Percentiles rank a stretch among this genome's conserved stretches.
Evolutionary conservation across 30 jellyfish, hydroid and myxozoan genomes (phyloP).

Genomic region (Cassiopea andromeda): DNA sequence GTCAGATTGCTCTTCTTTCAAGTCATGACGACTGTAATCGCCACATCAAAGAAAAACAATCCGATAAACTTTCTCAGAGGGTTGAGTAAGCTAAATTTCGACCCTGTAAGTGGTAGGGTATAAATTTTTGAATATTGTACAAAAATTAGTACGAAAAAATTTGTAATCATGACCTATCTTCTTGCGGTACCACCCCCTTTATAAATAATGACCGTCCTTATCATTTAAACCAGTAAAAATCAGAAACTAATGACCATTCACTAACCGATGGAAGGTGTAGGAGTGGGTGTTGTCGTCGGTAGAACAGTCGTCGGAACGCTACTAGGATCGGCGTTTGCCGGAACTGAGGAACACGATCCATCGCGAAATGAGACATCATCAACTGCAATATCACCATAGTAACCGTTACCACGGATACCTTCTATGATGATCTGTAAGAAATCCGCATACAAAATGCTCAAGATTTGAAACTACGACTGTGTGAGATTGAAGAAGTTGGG

Average conservation of each 20-base stretch:
- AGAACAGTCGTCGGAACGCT: slow-evolving; percentile 62
- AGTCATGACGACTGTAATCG: no score
- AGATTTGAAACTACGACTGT: no score
- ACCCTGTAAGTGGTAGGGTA: no score
- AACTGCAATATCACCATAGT: slow-evolving; percentile 89
- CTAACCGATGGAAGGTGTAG: slow-evolving; percentile 81
- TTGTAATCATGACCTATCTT: no score
- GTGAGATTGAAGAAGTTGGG: no score
- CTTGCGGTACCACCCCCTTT: neutral
- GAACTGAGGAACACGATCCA: slow-evolving; percentile 80
- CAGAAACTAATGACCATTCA: neutral
- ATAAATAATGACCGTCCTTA: neutral
- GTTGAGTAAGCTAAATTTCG: no score
- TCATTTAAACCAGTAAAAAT: neutral
- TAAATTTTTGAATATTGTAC: no score
- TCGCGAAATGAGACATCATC: slow-evolving; percentile 78
- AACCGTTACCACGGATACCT: slow-evolving; percentile 83
- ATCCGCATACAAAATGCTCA: neutral
- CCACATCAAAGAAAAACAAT: no score
- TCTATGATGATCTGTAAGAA: slow-evolving; percentile 68
- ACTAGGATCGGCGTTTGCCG: slow-evolving; percentile 78
- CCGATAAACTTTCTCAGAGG: no score
- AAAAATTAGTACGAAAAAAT: no score
- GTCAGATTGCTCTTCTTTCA: no score
- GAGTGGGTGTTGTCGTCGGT: slow-evolving; percentile 71